A percentile compares a stretch with the other conserved stretches of the same genome.
phyloP scores from a whole-genome alignment of 2,888 invertebrate species.

The Drosophila mayaguana region DNA sequence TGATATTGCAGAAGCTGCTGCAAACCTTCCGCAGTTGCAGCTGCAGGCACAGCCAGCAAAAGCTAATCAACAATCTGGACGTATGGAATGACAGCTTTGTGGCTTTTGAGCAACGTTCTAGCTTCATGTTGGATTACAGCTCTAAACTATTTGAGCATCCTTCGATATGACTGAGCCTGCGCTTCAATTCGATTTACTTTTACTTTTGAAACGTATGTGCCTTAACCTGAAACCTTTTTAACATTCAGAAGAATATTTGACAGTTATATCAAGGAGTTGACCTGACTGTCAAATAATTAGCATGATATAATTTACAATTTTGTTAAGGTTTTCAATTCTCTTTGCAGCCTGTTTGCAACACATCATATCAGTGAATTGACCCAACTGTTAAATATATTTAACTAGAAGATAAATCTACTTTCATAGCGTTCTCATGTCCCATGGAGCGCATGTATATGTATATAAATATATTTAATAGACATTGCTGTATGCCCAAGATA shows the following conservation, averaged over 20 bases:
- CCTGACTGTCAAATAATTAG: background rate
- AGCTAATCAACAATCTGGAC: background rate
- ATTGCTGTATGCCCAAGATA: background rate
- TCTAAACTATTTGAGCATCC: background rate
- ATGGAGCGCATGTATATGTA: background rate
- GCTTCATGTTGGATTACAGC: background rate
- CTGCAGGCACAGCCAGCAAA: background rate
- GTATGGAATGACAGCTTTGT: background rate
- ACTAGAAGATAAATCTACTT: background rate
- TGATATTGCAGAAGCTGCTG: background rate
- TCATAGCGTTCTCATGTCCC: background rate
- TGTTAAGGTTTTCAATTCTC: background rate
- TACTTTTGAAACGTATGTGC: no score
- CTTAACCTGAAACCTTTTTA: no score
- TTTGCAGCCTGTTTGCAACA: no score
- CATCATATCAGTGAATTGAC: background rate
- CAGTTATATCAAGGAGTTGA: no score
- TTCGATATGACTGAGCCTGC: no score
- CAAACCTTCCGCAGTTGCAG: background rate
- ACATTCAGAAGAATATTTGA: no score
- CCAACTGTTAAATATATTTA: background rate
- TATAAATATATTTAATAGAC: background rate
- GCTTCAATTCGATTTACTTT: background rate
- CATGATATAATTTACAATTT: background rate
- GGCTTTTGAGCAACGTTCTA: background rate